Evolutionary conservation across 1,140 invertebrate species (phyloP).

Genomic region (Pemphigus obesinymphae): DNA sequence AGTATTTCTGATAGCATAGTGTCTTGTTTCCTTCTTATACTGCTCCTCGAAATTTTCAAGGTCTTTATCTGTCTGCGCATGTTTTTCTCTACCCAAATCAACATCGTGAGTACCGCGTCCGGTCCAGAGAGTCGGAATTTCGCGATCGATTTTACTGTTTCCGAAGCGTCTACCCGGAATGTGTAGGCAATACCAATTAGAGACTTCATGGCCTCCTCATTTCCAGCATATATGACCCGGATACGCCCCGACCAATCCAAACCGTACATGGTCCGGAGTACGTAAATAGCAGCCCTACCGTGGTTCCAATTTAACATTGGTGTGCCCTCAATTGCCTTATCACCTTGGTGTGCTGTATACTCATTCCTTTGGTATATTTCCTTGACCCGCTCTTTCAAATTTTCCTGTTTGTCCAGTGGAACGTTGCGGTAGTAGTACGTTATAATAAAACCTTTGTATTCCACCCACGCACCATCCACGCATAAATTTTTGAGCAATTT

Average conservation of each 20-base stretch:
- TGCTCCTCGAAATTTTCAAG: conserved; percentile 28
- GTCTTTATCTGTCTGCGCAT: conserved; percentile 69
- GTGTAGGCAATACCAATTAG: conserved; percentile 84
- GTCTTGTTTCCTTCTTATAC: conserved; percentile 33
- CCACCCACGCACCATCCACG: conserved; percentile 83
- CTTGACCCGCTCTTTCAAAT: conserved; percentile 64
- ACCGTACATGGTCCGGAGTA: conserved; percentile 80
- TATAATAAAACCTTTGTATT: conserved; percentile 81
- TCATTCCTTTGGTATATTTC: conserved; percentile 69
- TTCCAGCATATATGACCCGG: conserved; percentile 83
- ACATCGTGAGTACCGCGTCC: conserved; percentile 79
- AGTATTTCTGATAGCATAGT: no score
- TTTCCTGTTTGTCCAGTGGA: conserved; percentile 60
- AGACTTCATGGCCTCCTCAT: conserved; percentile 86
- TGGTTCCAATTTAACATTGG: conserved; percentile 88
- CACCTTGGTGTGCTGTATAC: conserved; percentile 70
- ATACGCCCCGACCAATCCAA: conserved; percentile 87
- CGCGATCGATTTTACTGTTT: conserved; percentile 77
- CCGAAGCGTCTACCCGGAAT: conserved; percentile 78
- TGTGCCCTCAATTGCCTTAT: conserved; percentile 82
- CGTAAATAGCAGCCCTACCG: conserved; percentile 83
- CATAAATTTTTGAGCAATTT: conserved; percentile 77
- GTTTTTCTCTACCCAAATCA: conserved; percentile 83
- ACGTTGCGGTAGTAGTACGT: conserved; percentile 86
- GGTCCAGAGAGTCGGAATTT: conserved; percentile 78